Conservation (phyloP, 2,797 vertebrate genomes). For the Allobates femoralis region DNA sequence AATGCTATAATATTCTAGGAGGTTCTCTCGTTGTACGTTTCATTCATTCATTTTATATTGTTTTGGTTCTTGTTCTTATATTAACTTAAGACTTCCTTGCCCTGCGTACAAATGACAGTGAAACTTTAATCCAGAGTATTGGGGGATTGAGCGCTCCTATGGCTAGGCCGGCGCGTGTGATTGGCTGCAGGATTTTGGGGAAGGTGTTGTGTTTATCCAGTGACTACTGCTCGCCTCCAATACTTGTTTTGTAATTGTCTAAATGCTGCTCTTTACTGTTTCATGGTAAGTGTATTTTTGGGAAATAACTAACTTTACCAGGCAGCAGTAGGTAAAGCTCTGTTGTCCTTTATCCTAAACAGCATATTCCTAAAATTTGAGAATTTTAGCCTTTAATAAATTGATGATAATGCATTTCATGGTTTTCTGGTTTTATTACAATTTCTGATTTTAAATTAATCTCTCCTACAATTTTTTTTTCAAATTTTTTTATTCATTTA, state of each 20-base stretch:
- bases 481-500: too few relatives aligned
- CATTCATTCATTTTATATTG: constrained; percentile 12
- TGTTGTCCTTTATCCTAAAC: constrained; percentile 43
- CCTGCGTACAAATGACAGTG: background rate
- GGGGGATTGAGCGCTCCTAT: background rate
- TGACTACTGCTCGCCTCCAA: constrained; percentile 34
- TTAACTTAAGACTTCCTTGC: background rate
- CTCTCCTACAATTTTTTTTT: background rate
- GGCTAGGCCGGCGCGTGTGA: background rate
- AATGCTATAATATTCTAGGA: background rate
- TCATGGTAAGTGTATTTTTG: constrained; percentile 41
- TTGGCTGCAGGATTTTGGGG: background rate
- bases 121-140: background rate
- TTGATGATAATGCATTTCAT: constrained; percentile 38
- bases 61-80: background rate
- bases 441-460: background rate
- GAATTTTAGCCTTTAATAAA: constrained; percentile 62
- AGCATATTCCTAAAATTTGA: constrained; percentile 46
- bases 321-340: constrained; percentile 26
- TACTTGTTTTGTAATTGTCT: constrained; percentile 36
- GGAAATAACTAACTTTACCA: constrained; percentile 25
- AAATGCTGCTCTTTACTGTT: constrained; percentile 55
- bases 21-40: constrained; percentile 3
- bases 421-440: constrained; percentile 2
- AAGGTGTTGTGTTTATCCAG: background rate